Conservation (phyloP, 2,113 vertebrate species). For the Engystomops pustulosus region DNA sequence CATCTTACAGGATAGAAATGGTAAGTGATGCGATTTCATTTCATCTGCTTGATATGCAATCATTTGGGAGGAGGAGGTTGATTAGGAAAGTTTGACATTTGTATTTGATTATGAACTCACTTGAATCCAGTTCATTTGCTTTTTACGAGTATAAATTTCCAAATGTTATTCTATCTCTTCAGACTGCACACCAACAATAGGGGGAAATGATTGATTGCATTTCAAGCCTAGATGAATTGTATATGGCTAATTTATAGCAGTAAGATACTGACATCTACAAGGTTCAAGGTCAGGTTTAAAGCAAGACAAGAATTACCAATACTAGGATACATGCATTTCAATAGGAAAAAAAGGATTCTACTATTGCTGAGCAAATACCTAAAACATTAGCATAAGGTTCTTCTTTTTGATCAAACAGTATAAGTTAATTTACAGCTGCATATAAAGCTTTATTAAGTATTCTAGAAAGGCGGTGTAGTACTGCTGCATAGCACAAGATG, state of each 20-base stretch:
- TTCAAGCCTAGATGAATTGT: neutral
- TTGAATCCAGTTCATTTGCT: constrained; percentile 37
- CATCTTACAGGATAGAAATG: constrained; percentile 25
- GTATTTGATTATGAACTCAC: constrained; percentile 40
- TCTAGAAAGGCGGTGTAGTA: too few species aligned
- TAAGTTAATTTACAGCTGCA: too few species aligned
- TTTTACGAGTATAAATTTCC: constrained; percentile 18
- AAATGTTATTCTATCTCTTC: constrained; percentile 21
- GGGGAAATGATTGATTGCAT: constrained; percentile 30
- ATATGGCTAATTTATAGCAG: neutral
- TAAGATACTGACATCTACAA: neutral
- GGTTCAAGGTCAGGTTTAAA: neutral
- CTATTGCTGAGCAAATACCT: too few species aligned
- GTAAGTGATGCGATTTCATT: constrained; percentile 38
- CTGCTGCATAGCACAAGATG: too few species aligned
- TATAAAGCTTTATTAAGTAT: too few species aligned
- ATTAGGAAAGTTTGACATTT: constrained; percentile 52
- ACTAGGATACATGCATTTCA: too few species aligned
- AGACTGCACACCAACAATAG: neutral
- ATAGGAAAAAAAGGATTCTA: neutral
- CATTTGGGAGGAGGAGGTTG: constrained; percentile 42
- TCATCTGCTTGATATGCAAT: constrained; percentile 42
- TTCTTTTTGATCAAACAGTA: too few species aligned
- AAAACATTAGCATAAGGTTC: too few species aligned
- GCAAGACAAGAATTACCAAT: neutral